Evolutionary conservation across 2,113 vertebrate species (phyloP), one percentile per base, ranked within the genome.

Genomic region (Petaurus breviceps): DNA sequence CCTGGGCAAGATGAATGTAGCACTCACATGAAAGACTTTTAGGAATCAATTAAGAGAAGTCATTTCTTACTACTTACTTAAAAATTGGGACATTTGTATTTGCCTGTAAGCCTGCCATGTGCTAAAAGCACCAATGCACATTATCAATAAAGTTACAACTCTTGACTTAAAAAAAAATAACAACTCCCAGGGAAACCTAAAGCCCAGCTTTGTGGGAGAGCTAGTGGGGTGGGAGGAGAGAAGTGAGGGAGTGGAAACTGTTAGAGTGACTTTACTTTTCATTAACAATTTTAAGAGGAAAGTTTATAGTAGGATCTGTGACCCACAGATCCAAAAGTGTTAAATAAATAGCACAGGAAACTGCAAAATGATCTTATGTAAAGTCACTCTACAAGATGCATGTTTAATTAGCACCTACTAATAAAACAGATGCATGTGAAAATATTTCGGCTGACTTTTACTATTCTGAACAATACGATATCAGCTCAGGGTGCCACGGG

Each of bases 321-420:
- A 94, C 93, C 90, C 92, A 93, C n/a, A 96, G 92, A 96, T 98
- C 93, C 57, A 93, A 94, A 96, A 16, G 25, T 94, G 97, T 96
- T 95, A 96, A 98, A 97, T 43, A 52, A 98, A 97, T 98, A 98
- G 95, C 95, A 96, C 51, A 96, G 96, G 95, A 94, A 95, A 94
- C 96, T 95, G 91, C 89, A 96, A 95, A 97, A 97, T 96, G 97
- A 97, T 97, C 97, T 94, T 91, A 93, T 95, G 93, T 94, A 51
- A 98, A 98, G 97, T 92, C 96, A 95, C n/a, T 95, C 91, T 23
- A 89, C 51, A 93, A 97, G 94, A 97, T 46, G 55, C 16, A 46
- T 96, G 95, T 97, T 96, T 97, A 94, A 98, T 97, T 96, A 96
- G 77, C 94, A 97, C 92, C 90, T 97, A 97, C 97, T 91, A 97